phyloP scores from a whole-genome alignment of 1,140 invertebrate species.

The Drosophila santomea region DNA sequence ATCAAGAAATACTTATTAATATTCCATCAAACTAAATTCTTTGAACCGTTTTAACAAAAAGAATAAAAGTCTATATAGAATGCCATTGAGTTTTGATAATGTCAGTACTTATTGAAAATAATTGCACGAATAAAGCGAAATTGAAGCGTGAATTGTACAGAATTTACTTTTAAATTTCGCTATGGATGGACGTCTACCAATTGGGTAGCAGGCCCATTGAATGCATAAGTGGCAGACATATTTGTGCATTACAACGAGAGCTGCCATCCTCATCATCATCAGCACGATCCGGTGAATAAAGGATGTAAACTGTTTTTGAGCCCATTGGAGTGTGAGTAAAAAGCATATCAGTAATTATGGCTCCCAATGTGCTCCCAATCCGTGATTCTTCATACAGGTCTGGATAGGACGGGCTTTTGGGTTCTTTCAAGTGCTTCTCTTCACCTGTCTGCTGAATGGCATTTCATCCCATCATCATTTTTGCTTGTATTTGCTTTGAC shows the following conservation, averaged over 20 bases:
- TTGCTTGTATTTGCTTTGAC: slow-evolving; percentile 41
- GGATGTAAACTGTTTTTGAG: slow-evolving; percentile 39
- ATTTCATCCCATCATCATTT: slow-evolving; percentile 19
- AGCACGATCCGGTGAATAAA: slow-evolving; percentile 28
- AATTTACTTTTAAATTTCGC: slow-evolving; percentile 60
- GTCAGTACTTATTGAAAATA: too few relatives aligned
- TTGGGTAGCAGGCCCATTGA: slow-evolving; percentile 44
- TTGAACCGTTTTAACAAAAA: too few relatives aligned
- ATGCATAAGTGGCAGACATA: slow-evolving; percentile 63
- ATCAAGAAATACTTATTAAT: too few relatives aligned
- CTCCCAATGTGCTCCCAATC: slow-evolving; percentile 16
- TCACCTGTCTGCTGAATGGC: slow-evolving; percentile 38
- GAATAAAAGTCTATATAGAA: too few relatives aligned
- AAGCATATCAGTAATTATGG: slow-evolving; percentile 71
- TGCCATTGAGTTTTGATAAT: too few relatives aligned
- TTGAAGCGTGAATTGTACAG: background rate
- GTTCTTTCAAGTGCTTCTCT: slow-evolving; percentile 15
- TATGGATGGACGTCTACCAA: slow-evolving; percentile 16
- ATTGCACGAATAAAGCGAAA: too few relatives aligned
- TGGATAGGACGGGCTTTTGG: slow-evolving; percentile 1
- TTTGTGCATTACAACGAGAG: slow-evolving; percentile 35
- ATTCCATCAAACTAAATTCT: too few relatives aligned
- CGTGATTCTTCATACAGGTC: slow-evolving; percentile 13
- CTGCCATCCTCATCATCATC: slow-evolving; percentile 10
- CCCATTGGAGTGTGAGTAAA: slow-evolving; percentile 6